A percentile compares a stretch with the other conserved stretches of the same genome.
Evolutionary conservation across 2,113 vertebrate species (phyloP).

Genomic region (Ciconia maguari): DNA sequence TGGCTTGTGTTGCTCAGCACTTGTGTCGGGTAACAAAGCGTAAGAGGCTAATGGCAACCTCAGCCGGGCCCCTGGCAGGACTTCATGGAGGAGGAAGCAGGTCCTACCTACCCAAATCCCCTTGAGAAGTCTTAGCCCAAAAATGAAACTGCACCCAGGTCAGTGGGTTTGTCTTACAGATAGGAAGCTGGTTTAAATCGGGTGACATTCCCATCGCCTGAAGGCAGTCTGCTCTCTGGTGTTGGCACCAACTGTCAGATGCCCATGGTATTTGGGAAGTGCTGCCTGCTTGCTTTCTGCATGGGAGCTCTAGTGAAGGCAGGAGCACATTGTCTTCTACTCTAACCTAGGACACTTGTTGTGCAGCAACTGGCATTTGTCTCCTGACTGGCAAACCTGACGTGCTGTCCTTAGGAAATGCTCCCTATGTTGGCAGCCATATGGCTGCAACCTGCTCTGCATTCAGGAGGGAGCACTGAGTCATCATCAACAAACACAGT

Average conservation of each 20-base stretch:
- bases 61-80: neutral
- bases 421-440: neutral
- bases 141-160: neutral
- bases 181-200: neutral
- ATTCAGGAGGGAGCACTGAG: neutral
- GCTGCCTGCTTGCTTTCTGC: neutral
- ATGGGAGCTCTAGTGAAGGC: neutral
- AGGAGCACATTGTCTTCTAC: neutral
- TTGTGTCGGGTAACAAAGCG: fast-evolving
- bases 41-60: neutral
- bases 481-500: neutral
- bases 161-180: neutral
- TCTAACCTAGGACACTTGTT: neutral
- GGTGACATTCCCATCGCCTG: neutral
- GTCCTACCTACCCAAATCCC: neutral
- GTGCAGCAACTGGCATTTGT: neutral
- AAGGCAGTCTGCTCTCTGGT: neutral
- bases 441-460: neutral
- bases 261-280: neutral
- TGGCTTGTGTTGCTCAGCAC: neutral
- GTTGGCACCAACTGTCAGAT: neutral
- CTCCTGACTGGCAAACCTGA: neutral
- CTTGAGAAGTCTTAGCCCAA: neutral
- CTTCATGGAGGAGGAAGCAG: neutral
- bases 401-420: neutral